Base-by-base conservation (phyloP, 2,888 invertebrate genomes). In the Dolichopus griseipennis region DNA sequence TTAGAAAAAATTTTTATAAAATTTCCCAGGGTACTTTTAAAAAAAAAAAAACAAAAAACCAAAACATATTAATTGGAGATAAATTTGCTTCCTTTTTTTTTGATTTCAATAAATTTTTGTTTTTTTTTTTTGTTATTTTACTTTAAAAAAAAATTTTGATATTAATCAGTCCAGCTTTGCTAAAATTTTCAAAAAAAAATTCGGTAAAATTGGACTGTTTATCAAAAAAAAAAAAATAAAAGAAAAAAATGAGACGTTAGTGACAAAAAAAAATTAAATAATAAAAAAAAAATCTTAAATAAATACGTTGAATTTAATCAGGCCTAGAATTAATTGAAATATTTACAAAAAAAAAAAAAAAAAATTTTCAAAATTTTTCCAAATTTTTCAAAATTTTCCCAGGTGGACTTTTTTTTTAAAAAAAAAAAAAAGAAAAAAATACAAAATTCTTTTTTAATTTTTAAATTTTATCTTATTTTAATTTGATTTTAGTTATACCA, bases 191-290 rank as follows among this genome's bases (percentile, higher is more conserved):
- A 62, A 62, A 63, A 63, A 27, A 27, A 27, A 61, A 21, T 63
- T 63, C 12, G 18, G 63, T 27, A 18, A 63, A 63, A 63, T 63
- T 63, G 63, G 63, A 63, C 27, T 63, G 52, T n/a, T 52, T n/a
- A 12, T 18, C 27, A 65, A 68, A 62, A 62, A 65, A 64, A 20
- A 67, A 33, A 66, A 70, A 67, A 67, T 66, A 70, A 64, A 70
- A 70, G 74, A 75, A 70, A 70, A 74, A 75, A 81, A 78, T 80
- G 82, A 81, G 82, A 81, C 81, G 81, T 81, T 80, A 81, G 81
- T 81, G 81, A 81, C 81, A 78, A 76, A 72, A 71, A 70, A 65
- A 65, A 70, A 72, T 66, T 70, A 72, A 72, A n/a, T n/a, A 72
- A 73, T 70, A 73, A 73, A 73, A 72, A 71, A 72, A 69, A 66